Base-by-base conservation (phyloP, 2,888 invertebrate species). In the Phasia obesa region DNA sequence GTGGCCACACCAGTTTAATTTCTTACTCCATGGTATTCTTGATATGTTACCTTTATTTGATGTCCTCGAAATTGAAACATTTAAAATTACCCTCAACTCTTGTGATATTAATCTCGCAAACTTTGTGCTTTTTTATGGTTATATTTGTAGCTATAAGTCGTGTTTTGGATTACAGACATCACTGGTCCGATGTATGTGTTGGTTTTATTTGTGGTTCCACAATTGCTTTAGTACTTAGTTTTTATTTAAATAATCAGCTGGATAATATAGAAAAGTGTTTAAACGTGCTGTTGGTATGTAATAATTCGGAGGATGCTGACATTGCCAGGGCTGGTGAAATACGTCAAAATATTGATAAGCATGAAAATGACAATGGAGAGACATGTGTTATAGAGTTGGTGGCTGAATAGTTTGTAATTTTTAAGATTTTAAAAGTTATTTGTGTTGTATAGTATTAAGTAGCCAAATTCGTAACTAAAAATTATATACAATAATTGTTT, bases 151-250 rank as follows among this genome's bases (percentile, higher is more conserved):
- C 95, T 53, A 93, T 98, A 92, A 96, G 97, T 78, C 93, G 99
- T 59, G 94, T 99, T 59, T 97, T 97, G 5, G 97, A 99, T 92
- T 97, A 98, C 93, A 98, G 98, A 91, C 99, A 99, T 92, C 98
- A 99, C 90, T 98, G 98, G 97, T 98, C 97, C 89, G 99, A 99
- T 92, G 98, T 98, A 2, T 92, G 98, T 42, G 95, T 94, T 21
- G 80, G 82, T 13, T 67, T 73, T 27, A 19, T 77, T 15, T 49
- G 70, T 15, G 84, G 79, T 38, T 76, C 74, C 11, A 35, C 44
- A 62, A 25, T 76, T 15, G 84, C 84, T 83, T 86, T 95, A 80
- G 90, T 95, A 86, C 93, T 94, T 88, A 49, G 15, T 23, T 67
- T n/a, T 19, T 82, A 74, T 64, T 17, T 69, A 1, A 49, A 47